A percentile compares a stretch with the other conserved stretches of the same genome.
phyloP scores from a whole-genome alignment of 92 coral and sea anemone species.

The Parazoanthus darwini region DNA sequence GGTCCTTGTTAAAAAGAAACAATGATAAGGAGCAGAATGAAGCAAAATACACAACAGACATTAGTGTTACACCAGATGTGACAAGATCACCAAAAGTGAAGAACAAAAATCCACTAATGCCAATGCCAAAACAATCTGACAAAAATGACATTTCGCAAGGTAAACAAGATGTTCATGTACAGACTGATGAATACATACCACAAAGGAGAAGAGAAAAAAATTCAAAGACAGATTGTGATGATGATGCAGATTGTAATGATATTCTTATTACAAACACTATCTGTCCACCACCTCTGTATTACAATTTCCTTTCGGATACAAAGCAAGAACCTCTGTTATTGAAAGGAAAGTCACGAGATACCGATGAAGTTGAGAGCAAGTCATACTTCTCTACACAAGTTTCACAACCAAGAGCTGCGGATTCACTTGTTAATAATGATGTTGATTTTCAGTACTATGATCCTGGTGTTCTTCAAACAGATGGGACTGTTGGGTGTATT shows the following conservation, averaged over 20 bases:
- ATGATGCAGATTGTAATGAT: conserved; percentile 51
- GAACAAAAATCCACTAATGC: neutral
- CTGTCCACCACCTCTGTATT: conserved; percentile 95
- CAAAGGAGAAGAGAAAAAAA: neutral
- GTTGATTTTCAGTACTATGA: conserved; percentile 70
- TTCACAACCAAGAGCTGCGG: neutral
- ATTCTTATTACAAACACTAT: conserved; percentile 78
- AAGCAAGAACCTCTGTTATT: neutral
- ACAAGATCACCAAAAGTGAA: neutral
- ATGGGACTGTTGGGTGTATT: conserved; percentile 53
- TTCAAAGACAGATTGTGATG: conserved; percentile 33
- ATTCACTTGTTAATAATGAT: conserved; percentile 23
- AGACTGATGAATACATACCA: conserved; percentile 11
- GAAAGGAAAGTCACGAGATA: neutral
- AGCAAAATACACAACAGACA: conserved; percentile 13
- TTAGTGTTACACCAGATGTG: neutral
- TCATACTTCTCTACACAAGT: neutral
- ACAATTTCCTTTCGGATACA: conserved; percentile 59
- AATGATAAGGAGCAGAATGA: conserved; percentile 12
- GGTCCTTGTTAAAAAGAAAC: conserved; percentile 48
- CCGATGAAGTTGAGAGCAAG: neutral
- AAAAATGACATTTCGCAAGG: neutral
- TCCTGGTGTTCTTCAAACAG: conserved; percentile 62
- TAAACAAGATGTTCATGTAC: conserved; percentile 37
- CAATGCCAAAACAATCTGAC: neutral